Conservation (phyloP, 2,888 invertebrate species). For the Proisotoma minuta region DNA sequence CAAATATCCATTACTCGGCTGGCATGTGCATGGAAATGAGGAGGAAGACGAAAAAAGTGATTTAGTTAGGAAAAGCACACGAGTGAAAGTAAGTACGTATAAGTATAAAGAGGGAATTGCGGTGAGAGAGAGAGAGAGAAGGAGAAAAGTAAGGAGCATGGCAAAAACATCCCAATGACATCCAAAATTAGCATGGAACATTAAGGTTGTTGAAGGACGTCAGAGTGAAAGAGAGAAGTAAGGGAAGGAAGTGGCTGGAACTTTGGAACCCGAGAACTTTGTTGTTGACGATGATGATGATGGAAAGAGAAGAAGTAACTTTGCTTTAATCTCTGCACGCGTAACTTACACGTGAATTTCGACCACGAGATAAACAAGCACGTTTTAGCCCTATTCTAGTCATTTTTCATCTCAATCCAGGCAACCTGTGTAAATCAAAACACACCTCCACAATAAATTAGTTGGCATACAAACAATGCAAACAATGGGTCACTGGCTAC, state of each 20-base stretch:
- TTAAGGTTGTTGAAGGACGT: neutral
- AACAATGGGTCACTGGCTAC: no score
- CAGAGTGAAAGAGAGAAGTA: neutral
- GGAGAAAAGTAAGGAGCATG: neutral
- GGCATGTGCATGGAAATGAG: no score
- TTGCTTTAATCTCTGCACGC: no score
- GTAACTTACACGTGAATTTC: neutral
- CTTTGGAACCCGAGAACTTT: no score
- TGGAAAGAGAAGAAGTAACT: neutral
- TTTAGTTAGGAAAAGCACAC: neutral
- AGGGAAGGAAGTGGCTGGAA: neutral
- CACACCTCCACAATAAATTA: no score
- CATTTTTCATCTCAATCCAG: no score
- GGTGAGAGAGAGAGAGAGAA: neutral
- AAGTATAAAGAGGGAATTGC: neutral
- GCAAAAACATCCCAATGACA: neutral
- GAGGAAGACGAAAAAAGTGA: no score
- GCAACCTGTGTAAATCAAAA: no score
- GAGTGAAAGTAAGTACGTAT: neutral
- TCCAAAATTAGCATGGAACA: neutral
- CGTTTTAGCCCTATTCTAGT: no score
- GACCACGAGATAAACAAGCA: neutral
- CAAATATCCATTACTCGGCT: no score
- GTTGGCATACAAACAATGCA: no score
- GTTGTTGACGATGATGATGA: neutral